phyloP scores from a whole-genome alignment of 2,113 vertebrate genomes.

The Pterocles orientalis region DNA sequence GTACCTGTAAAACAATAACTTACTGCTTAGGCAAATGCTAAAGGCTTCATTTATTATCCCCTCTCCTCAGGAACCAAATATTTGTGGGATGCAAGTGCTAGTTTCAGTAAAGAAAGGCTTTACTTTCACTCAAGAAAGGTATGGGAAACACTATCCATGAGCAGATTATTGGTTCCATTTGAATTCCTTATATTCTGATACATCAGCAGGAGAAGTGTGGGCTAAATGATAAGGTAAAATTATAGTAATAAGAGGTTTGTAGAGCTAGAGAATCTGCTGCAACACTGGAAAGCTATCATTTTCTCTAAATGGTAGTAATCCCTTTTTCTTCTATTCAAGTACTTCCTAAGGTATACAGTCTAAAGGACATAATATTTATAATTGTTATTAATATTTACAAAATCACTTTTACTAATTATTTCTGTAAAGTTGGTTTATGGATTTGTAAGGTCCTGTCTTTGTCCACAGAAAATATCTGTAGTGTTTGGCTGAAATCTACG shows the following conservation, averaged over 20 bases:
- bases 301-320: slow-evolving; percentile 32
- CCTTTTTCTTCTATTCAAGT: slow-evolving; percentile 32
- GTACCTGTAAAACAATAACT: background rate
- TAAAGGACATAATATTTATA: background rate
- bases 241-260: slow-evolving; percentile 10
- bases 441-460: background rate
- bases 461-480: background rate
- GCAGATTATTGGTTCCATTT: background rate
- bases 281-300: slow-evolving; percentile 51
- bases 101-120: background rate
- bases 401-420: background rate
- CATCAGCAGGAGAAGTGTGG: background rate
- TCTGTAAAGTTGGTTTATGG: background rate
- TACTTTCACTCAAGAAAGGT: background rate
- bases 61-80: background rate
- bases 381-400: slow-evolving; percentile 5
- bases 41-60: background rate
- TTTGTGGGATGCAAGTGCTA: background rate
- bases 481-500: background rate
- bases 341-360: background rate
- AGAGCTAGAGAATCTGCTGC: slow-evolving; percentile 17
- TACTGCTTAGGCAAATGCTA: background rate
- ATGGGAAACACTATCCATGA: background rate
- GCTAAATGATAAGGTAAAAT: slow-evolving; percentile 22
- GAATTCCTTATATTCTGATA: background rate